Percentiles rank a stretch among this genome's conserved stretches.
These are phyloP conservation scores for Tokudaia muenninki DNA, from an alignment of 2,797 vertebrate genomes.

Conservation along the genomic window DNA sequence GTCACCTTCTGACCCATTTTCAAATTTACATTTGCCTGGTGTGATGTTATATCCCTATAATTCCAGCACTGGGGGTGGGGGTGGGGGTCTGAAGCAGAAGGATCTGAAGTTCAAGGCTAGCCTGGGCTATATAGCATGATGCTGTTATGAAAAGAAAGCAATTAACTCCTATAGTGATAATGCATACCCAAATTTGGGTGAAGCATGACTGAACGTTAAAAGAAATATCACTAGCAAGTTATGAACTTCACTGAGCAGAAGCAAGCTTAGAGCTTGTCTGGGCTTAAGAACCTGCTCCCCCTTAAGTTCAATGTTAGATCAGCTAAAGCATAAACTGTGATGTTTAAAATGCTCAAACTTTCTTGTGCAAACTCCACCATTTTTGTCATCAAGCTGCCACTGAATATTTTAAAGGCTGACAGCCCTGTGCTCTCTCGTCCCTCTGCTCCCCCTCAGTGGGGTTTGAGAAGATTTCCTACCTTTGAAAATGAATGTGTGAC, in stretches of 20 bases:
- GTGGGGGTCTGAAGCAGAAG: not conserved
- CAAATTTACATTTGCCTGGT: not conserved
- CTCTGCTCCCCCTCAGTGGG: not conserved
- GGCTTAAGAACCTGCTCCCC: not conserved
- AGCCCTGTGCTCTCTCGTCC: not conserved
- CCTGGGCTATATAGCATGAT: not conserved
- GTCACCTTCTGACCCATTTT: not conserved
- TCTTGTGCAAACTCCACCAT: conserved; percentile 8
- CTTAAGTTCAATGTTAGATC: not conserved
- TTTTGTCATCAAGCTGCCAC: not conserved
- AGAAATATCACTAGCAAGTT: not conserved
- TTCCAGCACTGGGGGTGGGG: not conserved
- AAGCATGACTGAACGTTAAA: not conserved
- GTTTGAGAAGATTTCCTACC: not conserved
- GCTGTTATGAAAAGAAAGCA: not conserved
- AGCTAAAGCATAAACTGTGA: conserved; percentile 47
- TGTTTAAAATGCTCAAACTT: conserved; percentile 7
- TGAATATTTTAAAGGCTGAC: not conserved
- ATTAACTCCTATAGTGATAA: not conserved
- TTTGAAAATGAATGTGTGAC: conserved; percentile 52
- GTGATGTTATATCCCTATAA: no score
- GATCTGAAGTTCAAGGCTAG: not conserved
- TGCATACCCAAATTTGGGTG: not conserved
- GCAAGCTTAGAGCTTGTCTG: conserved; percentile 13
- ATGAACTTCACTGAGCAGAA: not conserved